Evolutionary conservation across 2,888 invertebrate genomes (phyloP).

Genomic region (Clunio marinus): DNA sequence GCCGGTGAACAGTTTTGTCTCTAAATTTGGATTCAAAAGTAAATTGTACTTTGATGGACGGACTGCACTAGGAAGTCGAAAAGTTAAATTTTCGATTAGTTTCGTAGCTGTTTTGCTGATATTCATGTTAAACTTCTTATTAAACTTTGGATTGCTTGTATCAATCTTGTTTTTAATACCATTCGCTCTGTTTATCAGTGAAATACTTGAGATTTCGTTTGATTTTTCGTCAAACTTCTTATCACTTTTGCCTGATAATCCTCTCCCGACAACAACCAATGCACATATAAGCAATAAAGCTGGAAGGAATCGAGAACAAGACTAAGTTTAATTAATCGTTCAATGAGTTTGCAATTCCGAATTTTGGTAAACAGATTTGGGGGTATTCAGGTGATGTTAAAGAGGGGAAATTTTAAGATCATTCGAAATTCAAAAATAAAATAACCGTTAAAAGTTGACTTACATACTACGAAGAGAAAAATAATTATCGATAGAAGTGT

Average conservation of each 20-base stretch:
- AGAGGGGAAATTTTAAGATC: neutral
- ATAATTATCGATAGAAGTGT: slow-evolving; percentile 12
- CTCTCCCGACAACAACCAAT: slow-evolving; percentile 20
- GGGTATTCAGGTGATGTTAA: no score
- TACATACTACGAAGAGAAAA: slow-evolving; percentile 32
- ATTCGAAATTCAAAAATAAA: neutral
- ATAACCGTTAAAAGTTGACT: neutral
- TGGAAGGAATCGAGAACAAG: no score
- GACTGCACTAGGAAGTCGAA: slow-evolving; percentile 58
- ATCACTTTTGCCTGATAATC: neutral
- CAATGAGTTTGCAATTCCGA: no score
- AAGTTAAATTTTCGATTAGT: slow-evolving; percentile 47
- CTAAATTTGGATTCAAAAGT: slow-evolving; percentile 60
- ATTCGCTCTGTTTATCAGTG: slow-evolving; percentile 15
- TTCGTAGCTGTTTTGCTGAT: slow-evolving; percentile 45
- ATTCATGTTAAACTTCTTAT: neutral
- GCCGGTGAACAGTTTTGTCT: slow-evolving; percentile 58
- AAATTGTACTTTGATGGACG: slow-evolving; percentile 62
- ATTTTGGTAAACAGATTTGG: no score
- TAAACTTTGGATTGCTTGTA: slow-evolving; percentile 24
- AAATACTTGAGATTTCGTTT: slow-evolving; percentile 21
- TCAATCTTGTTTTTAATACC: slow-evolving; percentile 5
- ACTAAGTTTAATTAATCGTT: no score
- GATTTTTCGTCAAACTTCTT: neutral
- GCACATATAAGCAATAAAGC: slow-evolving; percentile 27